A percentile compares a stretch with the other conserved stretches of the same genome.
Evolutionary conservation across 2,888 invertebrate genomes (phyloP).

Genomic region (Tanypteryx hageni): DNA sequence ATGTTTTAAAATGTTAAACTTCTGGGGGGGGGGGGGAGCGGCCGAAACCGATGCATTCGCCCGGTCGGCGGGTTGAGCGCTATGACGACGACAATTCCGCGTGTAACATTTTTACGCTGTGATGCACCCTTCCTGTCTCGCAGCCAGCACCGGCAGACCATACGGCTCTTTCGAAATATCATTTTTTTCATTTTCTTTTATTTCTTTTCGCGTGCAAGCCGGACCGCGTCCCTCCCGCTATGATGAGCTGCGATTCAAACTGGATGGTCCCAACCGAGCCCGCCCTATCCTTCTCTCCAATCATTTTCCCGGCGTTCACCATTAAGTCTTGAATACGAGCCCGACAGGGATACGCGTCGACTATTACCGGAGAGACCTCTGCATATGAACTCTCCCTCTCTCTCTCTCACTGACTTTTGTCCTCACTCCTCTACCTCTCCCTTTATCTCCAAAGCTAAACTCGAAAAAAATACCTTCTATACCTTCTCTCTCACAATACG

Average conservation of each 20-base stretch:
- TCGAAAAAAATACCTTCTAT: neutral
- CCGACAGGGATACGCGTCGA: neutral
- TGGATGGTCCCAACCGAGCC: neutral
- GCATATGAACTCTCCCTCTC: neutral
- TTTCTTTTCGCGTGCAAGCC: neutral
- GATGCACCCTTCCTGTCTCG: neutral
- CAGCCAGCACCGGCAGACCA: too few relatives aligned
- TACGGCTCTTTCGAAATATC: too few relatives aligned
- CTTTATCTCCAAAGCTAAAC: neutral
- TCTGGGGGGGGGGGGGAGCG: too few relatives aligned
- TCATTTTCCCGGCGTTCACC: constrained; percentile 45
- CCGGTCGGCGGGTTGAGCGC: neutral
- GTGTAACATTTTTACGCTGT: neutral
- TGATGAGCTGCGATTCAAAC: constrained; percentile 59
- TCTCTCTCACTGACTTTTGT: neutral
- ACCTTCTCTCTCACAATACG: neutral
- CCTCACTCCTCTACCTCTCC: neutral
- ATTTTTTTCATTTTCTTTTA: too few relatives aligned
- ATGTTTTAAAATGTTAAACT: too few relatives aligned
- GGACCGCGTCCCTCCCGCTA: neutral
- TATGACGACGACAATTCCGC: neutral
- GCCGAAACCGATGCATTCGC: neutral
- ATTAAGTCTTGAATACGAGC: constrained; percentile 18
- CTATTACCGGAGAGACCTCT: neutral
- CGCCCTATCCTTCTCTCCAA: neutral